Evolutionary conservation across 2,797 vertebrate genomes (phyloP), one percentile per base, ranked within the genome.

Genomic region (Acropternis orthonyx): DNA sequence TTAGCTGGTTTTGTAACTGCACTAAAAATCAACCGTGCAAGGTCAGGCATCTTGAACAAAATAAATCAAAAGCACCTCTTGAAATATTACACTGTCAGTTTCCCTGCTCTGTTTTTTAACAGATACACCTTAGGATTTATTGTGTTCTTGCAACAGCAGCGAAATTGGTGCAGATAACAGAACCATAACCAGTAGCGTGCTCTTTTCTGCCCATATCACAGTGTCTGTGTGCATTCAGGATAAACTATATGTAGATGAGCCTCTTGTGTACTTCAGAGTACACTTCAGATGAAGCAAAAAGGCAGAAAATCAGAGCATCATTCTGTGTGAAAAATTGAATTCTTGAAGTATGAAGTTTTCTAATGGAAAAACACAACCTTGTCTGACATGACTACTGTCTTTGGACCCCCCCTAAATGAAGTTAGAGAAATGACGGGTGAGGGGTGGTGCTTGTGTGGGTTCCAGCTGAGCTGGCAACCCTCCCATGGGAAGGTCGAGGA

Each of bases 161-260:
- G 27, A 55, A 49, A 74, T 19, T 85, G 56, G 22, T 77, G 54
- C n/a, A 48, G 44, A 5, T 63, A 13, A 80, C 49, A 62, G n/a
- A 85, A 37, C 19, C 20, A 1, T 19, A 65, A 34, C 4, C 4
- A 44, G 26, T 28, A 37, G 19, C 0, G 0, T n/a, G 30, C 13
- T 54, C 36, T 55, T 39, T 61, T 7, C 41, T 72, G 19, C 44
- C 85, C 0, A 0, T 27, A 6, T 37, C 10, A 12, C 4, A 1
- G 9, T 8, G 14, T 27, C 24, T 41, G 55, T 19, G 18, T 58
- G 51, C 13, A 2, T 24, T 85, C 22, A 39, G 34, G 17, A 27
- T 58, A 32, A 59, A 8, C 37, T 46, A 2, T 26, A 7, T 0
- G 7, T 36, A n/a, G 17, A 32, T 28, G 15, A 68, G 30, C 48